phyloP scores from a whole-genome alignment of 2,113 vertebrate species.

The Dasyornis broadbenti region DNA sequence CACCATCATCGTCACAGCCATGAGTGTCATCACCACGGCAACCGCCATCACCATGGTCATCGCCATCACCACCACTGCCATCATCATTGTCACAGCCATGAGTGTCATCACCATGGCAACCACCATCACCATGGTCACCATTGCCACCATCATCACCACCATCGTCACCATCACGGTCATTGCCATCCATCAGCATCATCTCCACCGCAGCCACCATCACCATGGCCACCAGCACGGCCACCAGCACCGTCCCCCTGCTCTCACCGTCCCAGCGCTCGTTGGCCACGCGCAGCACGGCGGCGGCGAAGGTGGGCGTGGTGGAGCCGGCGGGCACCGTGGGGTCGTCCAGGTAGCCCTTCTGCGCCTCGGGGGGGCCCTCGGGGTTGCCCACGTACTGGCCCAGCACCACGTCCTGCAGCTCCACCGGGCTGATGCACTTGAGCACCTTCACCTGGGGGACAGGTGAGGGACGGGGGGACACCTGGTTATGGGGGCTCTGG shows the following conservation, averaged over 20 bases:
- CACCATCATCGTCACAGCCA: rapidly evolving
- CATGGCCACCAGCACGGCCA: background rate
- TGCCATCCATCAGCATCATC: too few relatives aligned
- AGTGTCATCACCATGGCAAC: too few relatives aligned
- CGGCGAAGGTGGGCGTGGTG: background rate
- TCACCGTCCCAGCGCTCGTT: background rate
- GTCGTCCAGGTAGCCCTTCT: background rate
- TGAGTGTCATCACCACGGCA: too few relatives aligned
- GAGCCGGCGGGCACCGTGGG: background rate
- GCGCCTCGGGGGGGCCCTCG: background rate
- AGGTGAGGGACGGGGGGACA: background rate
- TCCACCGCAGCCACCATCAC: too few relatives aligned
- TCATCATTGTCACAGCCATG: background rate
- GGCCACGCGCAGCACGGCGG: background rate
- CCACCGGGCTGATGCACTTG: background rate
- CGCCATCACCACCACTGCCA: background rate
- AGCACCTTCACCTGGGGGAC: background rate
- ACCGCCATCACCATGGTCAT: background rate
- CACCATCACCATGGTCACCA: too few relatives aligned
- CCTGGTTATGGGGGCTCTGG: rapidly evolving
- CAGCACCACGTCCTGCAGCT: background rate
- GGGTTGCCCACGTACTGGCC: background rate
- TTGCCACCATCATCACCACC: background rate
- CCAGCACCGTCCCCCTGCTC: too few relatives aligned
- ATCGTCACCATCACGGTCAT: background rate